A percentile compares a stretch with the other conserved stretches of the same genome.
Evolutionary conservation across 2,797 vertebrate species (phyloP).

Genomic region (Hephaestus fuliginosus): DNA sequence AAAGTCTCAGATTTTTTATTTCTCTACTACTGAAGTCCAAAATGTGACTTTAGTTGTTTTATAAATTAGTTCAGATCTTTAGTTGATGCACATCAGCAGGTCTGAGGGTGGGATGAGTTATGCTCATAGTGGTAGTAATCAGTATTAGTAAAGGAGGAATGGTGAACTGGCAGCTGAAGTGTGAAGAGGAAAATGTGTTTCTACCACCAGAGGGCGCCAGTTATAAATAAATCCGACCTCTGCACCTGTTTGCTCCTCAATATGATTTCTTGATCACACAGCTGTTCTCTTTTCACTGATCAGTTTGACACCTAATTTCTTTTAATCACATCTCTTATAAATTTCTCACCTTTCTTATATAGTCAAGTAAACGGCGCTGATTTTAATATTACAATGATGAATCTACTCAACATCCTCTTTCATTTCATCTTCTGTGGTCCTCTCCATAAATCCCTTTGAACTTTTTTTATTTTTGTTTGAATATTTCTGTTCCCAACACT

Average conservation of each 20-base stretch:
- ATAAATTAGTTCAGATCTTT: neutral
- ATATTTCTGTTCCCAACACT: neutral
- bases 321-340: neutral
- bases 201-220: constrained; percentile 11
- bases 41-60: neutral
- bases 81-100: neutral
- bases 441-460: no score
- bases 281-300: neutral
- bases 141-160: neutral
- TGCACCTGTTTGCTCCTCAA: neutral
- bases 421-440: no score
- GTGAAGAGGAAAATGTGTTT: neutral
- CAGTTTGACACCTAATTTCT: neutral
- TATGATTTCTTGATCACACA: neutral
- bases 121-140: no score
- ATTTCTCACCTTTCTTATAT: no score
- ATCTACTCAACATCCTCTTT: no score
- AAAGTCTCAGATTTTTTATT: neutral
- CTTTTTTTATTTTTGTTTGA: no score
- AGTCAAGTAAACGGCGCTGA: no score
- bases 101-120: no score
- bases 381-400: no score
- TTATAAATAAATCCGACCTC: neutral
- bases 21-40: no score
- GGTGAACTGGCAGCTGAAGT: neutral